Evolutionary conservation across 2,888 invertebrate species (phyloP).

Genomic region (Diloba caeruleocephala): DNA sequence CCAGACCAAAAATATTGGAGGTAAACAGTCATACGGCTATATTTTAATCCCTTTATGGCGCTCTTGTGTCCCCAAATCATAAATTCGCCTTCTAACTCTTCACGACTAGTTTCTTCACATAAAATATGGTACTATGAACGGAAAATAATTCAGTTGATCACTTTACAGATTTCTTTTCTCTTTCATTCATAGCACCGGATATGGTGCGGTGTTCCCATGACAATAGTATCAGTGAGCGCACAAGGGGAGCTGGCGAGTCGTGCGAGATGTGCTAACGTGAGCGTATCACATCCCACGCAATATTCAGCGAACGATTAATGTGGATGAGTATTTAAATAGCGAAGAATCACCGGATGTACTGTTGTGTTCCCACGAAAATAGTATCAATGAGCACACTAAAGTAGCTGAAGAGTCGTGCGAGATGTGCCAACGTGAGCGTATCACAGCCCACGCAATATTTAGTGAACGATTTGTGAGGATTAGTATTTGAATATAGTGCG

Average conservation of each 20-base stretch:
- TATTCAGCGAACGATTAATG: not conserved
- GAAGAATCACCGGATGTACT: constrained; percentile 75
- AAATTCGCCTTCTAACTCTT: no score
- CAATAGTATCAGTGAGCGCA: constrained; percentile 75
- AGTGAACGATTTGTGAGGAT: constrained; percentile 14
- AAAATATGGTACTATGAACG: constrained; percentile 25
- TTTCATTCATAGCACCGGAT: constrained; percentile 63
- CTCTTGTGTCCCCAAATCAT: no score
- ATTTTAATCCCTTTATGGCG: no score
- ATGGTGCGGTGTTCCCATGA: constrained; percentile 75
- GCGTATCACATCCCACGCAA: constrained; percentile 76
- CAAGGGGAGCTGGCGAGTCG: constrained; percentile 67
- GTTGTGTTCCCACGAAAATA: constrained; percentile 80
- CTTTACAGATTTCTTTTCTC: no score
- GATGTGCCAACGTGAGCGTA: constrained; percentile 73
- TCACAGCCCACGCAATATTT: constrained; percentile 72
- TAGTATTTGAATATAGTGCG: no score
- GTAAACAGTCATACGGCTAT: no score
- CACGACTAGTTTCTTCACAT: no score
- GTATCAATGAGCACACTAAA: constrained; percentile 70
- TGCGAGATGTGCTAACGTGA: constrained; percentile 73
- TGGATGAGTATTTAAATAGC: no score
- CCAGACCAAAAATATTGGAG: no score
- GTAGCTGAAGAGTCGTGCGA: constrained; percentile 68
- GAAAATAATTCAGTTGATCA: constrained; percentile 20